Conservation (phyloP, 64 coral and sea anemone species). For the Porites lutea region DNA sequence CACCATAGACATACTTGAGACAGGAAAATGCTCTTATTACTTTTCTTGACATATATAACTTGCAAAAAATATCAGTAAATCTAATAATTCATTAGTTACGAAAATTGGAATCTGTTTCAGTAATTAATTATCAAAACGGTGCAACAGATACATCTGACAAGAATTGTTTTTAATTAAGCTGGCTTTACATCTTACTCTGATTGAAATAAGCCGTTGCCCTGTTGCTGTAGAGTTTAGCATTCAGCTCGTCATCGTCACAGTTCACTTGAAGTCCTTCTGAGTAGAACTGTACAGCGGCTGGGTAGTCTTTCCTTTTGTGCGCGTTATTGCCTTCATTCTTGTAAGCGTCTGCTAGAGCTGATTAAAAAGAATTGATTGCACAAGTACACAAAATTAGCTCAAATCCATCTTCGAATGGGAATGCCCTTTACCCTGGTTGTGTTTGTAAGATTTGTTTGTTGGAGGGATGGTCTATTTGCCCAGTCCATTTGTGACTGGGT, state of each 20-base stretch:
- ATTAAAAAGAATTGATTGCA: not conserved
- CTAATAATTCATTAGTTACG: no score
- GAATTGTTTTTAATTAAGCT: not conserved
- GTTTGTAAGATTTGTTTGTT: no score
- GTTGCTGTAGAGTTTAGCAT: constrained; percentile 86
- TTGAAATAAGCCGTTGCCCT: constrained; percentile 84
- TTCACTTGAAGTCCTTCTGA: constrained; percentile 82
- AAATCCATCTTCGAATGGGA: no score
- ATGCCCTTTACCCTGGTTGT: no score
- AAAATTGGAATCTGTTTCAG: no score
- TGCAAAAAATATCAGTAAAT: no score
- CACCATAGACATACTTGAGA: no score
- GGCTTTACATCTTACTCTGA: constrained; percentile 35
- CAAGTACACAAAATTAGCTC: not conserved
- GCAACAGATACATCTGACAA: no score
- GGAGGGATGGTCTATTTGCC: no score
- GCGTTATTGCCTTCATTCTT: constrained; percentile 93
- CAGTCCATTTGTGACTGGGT: no score
- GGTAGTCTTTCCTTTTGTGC: constrained; percentile 76
- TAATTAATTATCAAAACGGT: no score
- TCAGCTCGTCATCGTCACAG: constrained; percentile 73
- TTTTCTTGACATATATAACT: not conserved
- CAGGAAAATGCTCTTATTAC: no score
- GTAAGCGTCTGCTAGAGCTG: constrained; percentile 77
- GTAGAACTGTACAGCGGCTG: constrained; percentile 76